Evolutionary conservation across 64 coral and sea anemone species (phyloP).

Genomic region (Pocillopora verrucosa): DNA sequence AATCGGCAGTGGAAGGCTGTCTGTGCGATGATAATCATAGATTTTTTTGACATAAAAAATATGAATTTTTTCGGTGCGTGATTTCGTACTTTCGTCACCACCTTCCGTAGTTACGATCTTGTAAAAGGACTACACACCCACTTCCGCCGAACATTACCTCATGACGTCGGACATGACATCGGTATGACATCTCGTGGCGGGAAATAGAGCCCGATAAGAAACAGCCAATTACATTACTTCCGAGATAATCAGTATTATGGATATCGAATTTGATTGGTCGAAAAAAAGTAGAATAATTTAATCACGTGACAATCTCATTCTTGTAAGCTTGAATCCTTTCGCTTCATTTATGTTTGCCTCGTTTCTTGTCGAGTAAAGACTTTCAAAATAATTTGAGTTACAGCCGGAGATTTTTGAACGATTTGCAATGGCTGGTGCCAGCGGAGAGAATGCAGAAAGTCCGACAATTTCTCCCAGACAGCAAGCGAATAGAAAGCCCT

Average conservation of each 20-base stretch:
- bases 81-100: not conserved
- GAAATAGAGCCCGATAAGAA: not conserved
- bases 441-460: slow-evolving; percentile 29
- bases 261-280: slow-evolving; percentile 3
- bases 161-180: slow-evolving; percentile 14
- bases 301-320: slow-evolving; percentile 9
- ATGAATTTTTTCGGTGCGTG: not conserved
- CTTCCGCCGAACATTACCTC: not conserved
- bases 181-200: not conserved
- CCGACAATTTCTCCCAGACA: slow-evolving; percentile 19
- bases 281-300: not conserved
- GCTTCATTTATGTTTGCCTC: not conserved
- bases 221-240: slow-evolving; percentile 4
- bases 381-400: not conserved
- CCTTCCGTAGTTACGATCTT: not conserved
- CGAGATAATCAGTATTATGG: not conserved
- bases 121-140: not conserved
- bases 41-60: not conserved
- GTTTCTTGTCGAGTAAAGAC: not conserved
- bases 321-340: not conserved
- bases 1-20: no score
- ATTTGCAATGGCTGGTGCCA: slow-evolving; percentile 1
- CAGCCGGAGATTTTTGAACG: not conserved
- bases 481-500: slow-evolving; percentile 38
- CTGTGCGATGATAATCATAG: no score